Conservation (phyloP, 2,888 invertebrate species). For the Bimastos eiseni region DNA sequence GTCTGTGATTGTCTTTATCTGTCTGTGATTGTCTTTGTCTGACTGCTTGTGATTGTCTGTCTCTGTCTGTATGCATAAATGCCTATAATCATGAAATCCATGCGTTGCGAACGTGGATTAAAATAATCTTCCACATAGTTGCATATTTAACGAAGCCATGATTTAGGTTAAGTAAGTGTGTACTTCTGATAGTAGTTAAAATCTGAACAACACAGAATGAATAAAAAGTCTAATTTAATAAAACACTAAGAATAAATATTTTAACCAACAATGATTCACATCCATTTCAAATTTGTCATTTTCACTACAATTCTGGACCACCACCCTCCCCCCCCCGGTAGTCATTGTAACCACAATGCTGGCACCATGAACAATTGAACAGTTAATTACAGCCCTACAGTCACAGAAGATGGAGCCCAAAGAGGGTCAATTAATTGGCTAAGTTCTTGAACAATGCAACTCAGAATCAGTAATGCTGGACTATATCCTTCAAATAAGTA, state of each 20-base stretch:
- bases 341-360: no score
- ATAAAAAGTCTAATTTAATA: not conserved
- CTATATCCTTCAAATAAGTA: not conserved
- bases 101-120: no score
- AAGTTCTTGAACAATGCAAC: no score
- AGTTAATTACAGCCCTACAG: no score
- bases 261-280: not conserved
- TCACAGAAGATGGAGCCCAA: no score
- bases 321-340: no score
- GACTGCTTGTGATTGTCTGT: no score
- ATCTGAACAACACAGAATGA: not conserved
- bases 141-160: no score
- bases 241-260: not conserved
- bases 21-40: no score
- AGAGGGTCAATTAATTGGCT: not conserved
- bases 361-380: no score
- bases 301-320: not conserved
- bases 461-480: not conserved
- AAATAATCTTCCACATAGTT: no score
- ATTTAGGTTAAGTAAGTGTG: not conserved
- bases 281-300: not conserved
- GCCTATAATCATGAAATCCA: not conserved
- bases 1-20: no score
- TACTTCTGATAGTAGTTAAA: not conserved
- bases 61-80: not conserved